These are phyloP conservation scores for Syngnathus floridae DNA, from an alignment of 2,113 vertebrate species.

Conservation along the genomic window DNA sequence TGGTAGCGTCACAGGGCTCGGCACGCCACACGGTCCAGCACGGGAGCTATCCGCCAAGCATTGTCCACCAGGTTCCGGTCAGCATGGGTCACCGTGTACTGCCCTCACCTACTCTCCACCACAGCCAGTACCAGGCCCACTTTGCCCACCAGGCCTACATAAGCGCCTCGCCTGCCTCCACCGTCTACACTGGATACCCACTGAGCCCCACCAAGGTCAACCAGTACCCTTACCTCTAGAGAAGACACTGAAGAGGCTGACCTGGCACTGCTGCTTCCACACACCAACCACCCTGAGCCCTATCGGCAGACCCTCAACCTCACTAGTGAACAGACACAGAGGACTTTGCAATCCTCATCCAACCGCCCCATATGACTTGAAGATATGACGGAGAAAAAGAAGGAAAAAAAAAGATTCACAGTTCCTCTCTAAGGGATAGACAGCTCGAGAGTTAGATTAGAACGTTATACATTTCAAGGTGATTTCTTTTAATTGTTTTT, in stretches of 20 bases:
- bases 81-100: conserved; percentile 92
- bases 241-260: conserved; percentile 68
- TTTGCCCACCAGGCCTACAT: conserved; percentile 98
- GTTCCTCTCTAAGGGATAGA: conserved; percentile 44
- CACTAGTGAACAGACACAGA: conserved; percentile 59
- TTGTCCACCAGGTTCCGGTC: conserved; percentile 95
- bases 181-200: conserved; percentile 99
- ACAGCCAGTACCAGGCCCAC: conserved; percentile 93
- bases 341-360: conserved; percentile 63
- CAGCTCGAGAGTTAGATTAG: conserved; percentile 25
- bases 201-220: conserved; percentile 99
- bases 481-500: conserved; percentile 31
- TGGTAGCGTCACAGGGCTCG: conserved; percentile 90
- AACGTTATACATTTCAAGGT: conserved; percentile 47
- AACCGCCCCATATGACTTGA: conserved; percentile 70
- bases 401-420: conserved; percentile 35
- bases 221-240: conserved; percentile 98
- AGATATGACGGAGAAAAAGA: conserved; percentile 55
- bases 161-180: conserved; percentile 94
- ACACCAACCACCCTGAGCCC: conserved; percentile 17
- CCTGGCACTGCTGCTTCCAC: conserved; percentile 54
- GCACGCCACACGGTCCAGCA: conserved; percentile 87
- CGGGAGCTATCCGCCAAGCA: conserved; percentile 85
- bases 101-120: conserved; percentile 92
- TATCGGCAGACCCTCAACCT: conserved; percentile 41